Conservation (phyloP, 2,888 invertebrate species). For the Tipula lateralis region DNA sequence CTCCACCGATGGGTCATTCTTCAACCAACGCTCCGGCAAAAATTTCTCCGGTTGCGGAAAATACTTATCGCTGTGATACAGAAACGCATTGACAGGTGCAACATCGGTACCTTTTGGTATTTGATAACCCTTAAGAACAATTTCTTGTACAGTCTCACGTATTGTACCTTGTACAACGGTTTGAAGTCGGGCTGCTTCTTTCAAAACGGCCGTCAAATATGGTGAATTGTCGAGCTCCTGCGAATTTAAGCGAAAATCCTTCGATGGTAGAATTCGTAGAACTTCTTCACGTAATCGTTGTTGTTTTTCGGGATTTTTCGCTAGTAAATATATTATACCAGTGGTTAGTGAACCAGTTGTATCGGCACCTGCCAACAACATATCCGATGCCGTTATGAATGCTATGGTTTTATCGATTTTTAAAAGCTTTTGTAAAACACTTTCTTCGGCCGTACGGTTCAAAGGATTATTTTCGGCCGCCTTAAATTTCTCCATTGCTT, state of each 20-base stretch:
- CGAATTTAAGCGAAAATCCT: conserved; percentile 47
- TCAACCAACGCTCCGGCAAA: conserved; percentile 70
- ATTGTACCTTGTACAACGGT: conserved; percentile 57
- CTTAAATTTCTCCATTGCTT: background rate
- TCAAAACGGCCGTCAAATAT: conserved; percentile 68
- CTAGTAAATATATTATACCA: conserved; percentile 56
- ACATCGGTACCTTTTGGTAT: conserved; percentile 64
- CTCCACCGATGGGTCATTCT: background rate
- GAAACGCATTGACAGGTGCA: conserved; percentile 66
- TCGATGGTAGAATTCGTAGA: conserved; percentile 45
- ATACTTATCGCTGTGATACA: conserved; percentile 52
- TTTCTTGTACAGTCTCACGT: conserved; percentile 53
- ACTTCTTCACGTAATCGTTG: conserved; percentile 58
- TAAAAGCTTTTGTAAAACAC: conserved; percentile 62
- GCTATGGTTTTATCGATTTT: conserved; percentile 59
- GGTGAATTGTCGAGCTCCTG: conserved; percentile 50
- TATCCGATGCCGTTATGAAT: conserved; percentile 62
- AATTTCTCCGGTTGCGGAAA: conserved; percentile 59
- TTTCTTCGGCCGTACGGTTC: conserved; percentile 45
- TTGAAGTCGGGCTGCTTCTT: conserved; percentile 63
- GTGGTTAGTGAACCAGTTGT: conserved; percentile 53
- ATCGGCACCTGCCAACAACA: conserved; percentile 66
- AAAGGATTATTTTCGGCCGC: background rate
- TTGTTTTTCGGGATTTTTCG: conserved; percentile 60
- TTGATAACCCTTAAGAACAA: conserved; percentile 59